phyloP scores from a whole-genome alignment of 2,113 vertebrate genomes.

The Elachura formosa region DNA sequence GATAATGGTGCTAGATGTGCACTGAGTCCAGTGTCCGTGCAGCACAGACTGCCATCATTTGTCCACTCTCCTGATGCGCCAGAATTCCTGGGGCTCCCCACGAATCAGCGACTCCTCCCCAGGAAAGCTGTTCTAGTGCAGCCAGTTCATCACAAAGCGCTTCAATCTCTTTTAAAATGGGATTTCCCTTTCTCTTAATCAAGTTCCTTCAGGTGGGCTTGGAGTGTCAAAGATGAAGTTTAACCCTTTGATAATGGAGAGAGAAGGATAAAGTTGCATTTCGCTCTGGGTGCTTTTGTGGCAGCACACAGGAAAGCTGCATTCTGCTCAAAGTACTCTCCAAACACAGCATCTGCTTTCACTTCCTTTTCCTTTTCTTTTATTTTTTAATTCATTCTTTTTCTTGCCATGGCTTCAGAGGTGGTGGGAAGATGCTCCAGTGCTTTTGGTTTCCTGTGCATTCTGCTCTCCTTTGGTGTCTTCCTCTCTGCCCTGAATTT shows the following conservation, averaged over 20 bases:
- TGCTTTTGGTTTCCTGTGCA: not conserved
- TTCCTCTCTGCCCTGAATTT: not conserved
- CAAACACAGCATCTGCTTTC: not conserved
- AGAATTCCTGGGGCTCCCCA: not conserved
- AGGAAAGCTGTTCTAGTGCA: not conserved
- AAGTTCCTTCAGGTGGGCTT: not conserved
- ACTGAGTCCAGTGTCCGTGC: not conserved
- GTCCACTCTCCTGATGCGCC: not conserved
- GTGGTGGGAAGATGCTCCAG: not conserved
- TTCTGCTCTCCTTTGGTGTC: not conserved
- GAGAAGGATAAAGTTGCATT: not conserved
- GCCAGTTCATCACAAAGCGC: not conserved
- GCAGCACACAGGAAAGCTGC: not conserved
- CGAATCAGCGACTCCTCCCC: not conserved
- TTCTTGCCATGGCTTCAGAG: not conserved
- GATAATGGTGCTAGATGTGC: not conserved
- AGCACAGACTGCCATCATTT: not conserved
- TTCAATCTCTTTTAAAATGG: conserved; percentile 25
- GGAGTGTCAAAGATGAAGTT: not conserved
- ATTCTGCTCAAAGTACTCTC: not conserved
- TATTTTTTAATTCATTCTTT: not conserved
- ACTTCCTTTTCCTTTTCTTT: not conserved
- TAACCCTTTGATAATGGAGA: not conserved
- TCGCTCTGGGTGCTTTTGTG: not conserved
- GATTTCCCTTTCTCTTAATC: not conserved